Base-by-base conservation (phyloP, 2,888 invertebrate genomes). In the Ommatoiulus sabulosus region DNA sequence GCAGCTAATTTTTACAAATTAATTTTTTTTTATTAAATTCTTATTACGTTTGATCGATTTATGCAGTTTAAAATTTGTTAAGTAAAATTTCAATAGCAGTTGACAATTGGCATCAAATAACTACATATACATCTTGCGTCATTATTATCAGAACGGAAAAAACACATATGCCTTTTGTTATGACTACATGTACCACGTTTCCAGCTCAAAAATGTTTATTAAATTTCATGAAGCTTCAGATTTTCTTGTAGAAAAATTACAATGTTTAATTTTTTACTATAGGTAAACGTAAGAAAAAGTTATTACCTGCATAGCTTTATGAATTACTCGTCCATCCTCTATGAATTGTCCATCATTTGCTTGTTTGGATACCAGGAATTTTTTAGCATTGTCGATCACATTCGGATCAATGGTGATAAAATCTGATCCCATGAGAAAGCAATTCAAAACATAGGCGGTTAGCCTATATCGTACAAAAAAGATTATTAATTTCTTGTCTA, bases 221-320 rank as follows among this genome's bases (percentile, higher is more conserved):
- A 35, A 35, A 35, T 35, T 35, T 35, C 35, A 35, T 35, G 35
- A 35, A 35, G 35, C 35, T 35, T 35, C 35, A 35, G 35, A 48
- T 48, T 0, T 10, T 48, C 48, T 48, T 10, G 7, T 10, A 48
- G 12, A 48, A 48, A 48, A 48, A 7, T 12, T 48, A 3, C 48
- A 80, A 80, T 20, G 35, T 35, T 35, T 35, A 35, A 35, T 35
- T 35, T 35, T 35, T 35, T 2, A 0, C 35, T 35, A 35, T 35
- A 35, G 35, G 35, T 80, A 7, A 80, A 35, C 15, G 6, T 15
- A 80, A 24, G 20, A 80, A 10, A 48, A 12, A 48, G 0, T 48
- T 48, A 48, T n/a, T 87, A 57, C 87, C 80, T 87, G 87, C 80
- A 87, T 63, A 15, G 87, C 20, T 46, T 80, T 72, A 72, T 87